Evolutionary conservation across 2,113 vertebrate species (phyloP), one percentile per base, ranked within the genome.

Genomic region (Cichladusa arquata): DNA sequence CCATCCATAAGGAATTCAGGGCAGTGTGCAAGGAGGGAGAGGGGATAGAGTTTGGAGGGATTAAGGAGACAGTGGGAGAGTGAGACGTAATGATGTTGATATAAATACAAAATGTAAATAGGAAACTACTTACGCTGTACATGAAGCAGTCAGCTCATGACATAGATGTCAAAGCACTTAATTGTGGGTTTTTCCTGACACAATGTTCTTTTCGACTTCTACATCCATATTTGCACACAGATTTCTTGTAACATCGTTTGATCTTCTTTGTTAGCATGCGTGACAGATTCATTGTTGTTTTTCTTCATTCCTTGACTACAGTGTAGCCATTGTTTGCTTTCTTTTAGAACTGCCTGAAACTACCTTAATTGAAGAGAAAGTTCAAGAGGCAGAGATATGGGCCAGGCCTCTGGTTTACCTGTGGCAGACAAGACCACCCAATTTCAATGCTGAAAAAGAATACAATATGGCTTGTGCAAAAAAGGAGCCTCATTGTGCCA

Each of bases 361-460:
- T 74, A 94, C 95, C 80, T 94, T 93, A 56, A 93, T 40, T 38
- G 98, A 99, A 78, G 98, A 98, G 56, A 97, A 98, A 87, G 91
- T 98, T 51, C 97, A 98, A 91, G 99, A 99, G 97, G 98, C 97
- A 10, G 99, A 99, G 88, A 94, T 92, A 12, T 99, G 99, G 99
- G 99, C 99, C 25, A 99, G 98, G 92, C 99, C 99, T 92, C 98
- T 99, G 61, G 72, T 99, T 50, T 97, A 98, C 89, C 98, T 99
- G 90, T 99, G 99, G 99, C 99, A 99, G 96, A 98, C 95, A 2
- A 98, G 96, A 93, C 95, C 96, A 79, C 96, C 94, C 33, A 98
- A 97, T 97, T 99, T 99, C 95, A 97, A 93, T 19, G 98, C 98
- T n/a, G 99, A 99, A 97, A 98, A 98, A 85, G 98, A 99, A 34